These are phyloP conservation scores for Tapirus indicus DNA, from an alignment of 2,797 vertebrate genomes.

Conservation along the genomic window DNA sequence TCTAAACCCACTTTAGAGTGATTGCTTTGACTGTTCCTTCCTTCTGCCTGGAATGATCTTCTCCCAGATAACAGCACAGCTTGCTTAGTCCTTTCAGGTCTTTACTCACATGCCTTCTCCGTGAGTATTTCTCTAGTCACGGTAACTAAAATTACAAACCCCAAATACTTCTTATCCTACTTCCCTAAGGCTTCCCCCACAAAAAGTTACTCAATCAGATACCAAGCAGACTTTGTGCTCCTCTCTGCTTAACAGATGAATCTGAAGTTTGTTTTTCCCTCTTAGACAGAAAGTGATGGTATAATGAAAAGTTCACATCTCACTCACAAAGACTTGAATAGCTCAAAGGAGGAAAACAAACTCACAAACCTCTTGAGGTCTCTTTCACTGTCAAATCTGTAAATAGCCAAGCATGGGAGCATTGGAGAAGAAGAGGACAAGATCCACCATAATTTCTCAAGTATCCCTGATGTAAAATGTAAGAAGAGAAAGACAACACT, in stretches of 20 bases:
- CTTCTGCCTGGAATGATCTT: background rate
- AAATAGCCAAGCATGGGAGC: background rate
- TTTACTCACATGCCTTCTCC: constrained; percentile 47
- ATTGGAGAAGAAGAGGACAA: background rate
- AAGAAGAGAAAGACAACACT: constrained; percentile 10
- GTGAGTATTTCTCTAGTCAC: background rate
- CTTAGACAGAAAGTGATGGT: background rate
- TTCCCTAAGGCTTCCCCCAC: background rate
- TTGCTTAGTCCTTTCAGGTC: background rate
- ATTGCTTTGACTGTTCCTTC: constrained; percentile 1
- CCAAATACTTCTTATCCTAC: constrained; percentile 34
- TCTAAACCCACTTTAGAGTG: background rate
- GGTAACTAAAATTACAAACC: constrained; percentile 53
- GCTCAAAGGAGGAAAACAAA: constrained; percentile 42
- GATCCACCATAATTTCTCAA: constrained; percentile 49
- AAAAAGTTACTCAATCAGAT: constrained; percentile 35
- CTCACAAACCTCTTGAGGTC: background rate
- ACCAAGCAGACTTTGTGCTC: constrained; percentile 25
- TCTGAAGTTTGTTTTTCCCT: constrained; percentile 5
- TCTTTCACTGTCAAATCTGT: constrained; percentile 42
- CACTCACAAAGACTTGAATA: background rate
- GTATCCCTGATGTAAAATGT: constrained; percentile 19
- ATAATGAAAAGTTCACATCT: constrained; percentile 60
- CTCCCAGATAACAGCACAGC: background rate
- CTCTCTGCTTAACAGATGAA: constrained; percentile 23